These are phyloP conservation scores for Neotoma lepida DNA, from an alignment of 2,113 vertebrate species.

Conservation along the genomic window DNA sequence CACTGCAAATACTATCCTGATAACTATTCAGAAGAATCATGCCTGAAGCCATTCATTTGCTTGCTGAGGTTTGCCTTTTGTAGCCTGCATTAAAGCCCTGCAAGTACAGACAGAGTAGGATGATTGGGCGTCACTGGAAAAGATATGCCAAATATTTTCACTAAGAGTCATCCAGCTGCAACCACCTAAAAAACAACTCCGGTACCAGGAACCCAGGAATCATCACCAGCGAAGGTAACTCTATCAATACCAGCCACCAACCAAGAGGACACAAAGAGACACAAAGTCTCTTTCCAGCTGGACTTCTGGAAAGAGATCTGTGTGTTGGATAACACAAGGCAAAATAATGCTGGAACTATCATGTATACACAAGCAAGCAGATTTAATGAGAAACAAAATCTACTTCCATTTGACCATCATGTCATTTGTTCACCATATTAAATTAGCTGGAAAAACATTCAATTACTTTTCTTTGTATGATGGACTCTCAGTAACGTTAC, in stretches of 20 bases:
- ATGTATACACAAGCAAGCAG: not conserved
- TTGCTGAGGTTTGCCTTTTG: conserved; percentile 84
- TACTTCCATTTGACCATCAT: not conserved
- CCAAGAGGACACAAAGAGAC: not conserved
- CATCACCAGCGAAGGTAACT: conserved; percentile 28
- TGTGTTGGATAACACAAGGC: not conserved
- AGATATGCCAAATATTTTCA: conserved; percentile 85
- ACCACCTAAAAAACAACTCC: conserved; percentile 73
- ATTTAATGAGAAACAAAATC: conserved; percentile 42
- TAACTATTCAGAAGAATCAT: conserved; percentile 86
- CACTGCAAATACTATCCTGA: conserved; percentile 83
- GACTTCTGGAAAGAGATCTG: not conserved
- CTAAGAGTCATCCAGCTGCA: conserved; percentile 80
- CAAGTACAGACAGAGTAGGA: conserved; percentile 85
- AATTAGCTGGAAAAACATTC: not conserved
- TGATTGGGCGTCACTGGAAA: conserved; percentile 82
- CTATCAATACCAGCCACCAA: not conserved
- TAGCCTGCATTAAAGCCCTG: conserved; percentile 76
- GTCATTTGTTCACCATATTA: not conserved
- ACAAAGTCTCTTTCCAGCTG: not conserved
- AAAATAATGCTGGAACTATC: not conserved
- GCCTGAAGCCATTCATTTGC: conserved; percentile 84
- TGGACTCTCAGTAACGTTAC: not conserved
- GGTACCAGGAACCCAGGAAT: conserved; percentile 11
- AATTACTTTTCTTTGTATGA: not conserved